A percentile compares a stretch with the other conserved stretches of the same genome.
These are phyloP conservation scores for Caenorhabditis sp. DNA, from an alignment of 2,888 invertebrate genomes.

Conservation along the genomic window DNA sequence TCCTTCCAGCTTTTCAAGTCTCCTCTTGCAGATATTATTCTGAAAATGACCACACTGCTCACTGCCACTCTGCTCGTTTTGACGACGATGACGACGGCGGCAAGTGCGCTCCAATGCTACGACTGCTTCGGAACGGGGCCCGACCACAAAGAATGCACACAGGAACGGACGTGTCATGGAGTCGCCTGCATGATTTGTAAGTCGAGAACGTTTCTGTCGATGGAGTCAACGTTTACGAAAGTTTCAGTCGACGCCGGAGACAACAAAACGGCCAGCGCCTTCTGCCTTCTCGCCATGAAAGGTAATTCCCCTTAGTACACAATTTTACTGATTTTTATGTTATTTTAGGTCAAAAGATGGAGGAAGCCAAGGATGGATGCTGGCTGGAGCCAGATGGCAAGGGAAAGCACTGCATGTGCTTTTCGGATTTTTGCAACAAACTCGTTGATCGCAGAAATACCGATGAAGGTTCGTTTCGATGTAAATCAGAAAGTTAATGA, in stretches of 20 bases:
- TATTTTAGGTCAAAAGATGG: slow-evolving; percentile 52
- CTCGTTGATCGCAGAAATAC: slow-evolving; percentile 64
- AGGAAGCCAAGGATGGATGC: slow-evolving; percentile 68
- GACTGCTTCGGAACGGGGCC: slow-evolving; percentile 73
- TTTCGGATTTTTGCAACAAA: slow-evolving; percentile 72
- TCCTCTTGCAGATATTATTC: too few species aligned
- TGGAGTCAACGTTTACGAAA: too few species aligned
- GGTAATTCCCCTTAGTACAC: slow-evolving; percentile 6
- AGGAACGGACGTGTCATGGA: slow-evolving; percentile 68
- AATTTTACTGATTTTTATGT: neutral
- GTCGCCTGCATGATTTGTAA: slow-evolving; percentile 74
- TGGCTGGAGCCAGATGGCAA: slow-evolving; percentile 74
- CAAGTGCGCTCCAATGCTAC: slow-evolving; percentile 63
- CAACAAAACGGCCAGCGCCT: slow-evolving; percentile 70
- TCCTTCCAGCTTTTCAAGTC: too few species aligned
- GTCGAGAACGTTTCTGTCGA: too few species aligned
- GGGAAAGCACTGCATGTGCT: slow-evolving; percentile 74
- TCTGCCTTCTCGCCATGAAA: slow-evolving; percentile 70
- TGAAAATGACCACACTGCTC: slow-evolving; percentile 33
- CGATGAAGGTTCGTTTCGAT: slow-evolving; percentile 51
- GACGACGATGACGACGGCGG: neutral
- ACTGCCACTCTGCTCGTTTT: slow-evolving; percentile 10
- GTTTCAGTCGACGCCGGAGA: slow-evolving; percentile 71
- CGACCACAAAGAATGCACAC: slow-evolving; percentile 68
- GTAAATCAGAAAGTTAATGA: too few species aligned